phyloP scores from a whole-genome alignment of 2,113 vertebrate genomes.

The Atlantisia rogersi region DNA sequence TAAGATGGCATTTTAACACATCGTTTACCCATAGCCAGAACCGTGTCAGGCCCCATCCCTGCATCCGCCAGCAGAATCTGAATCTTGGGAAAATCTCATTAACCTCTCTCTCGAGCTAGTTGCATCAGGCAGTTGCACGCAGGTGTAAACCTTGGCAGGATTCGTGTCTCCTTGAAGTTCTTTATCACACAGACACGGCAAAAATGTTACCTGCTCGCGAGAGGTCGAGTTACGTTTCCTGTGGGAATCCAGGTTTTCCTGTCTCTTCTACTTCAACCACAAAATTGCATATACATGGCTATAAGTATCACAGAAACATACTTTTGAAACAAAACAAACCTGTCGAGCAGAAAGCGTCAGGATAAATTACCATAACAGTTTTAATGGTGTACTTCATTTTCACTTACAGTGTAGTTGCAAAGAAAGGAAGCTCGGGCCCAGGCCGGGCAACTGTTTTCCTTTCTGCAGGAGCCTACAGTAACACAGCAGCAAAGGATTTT shows the following conservation, averaged over 20 bases:
- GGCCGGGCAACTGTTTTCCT: neutral
- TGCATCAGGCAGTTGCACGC: neutral
- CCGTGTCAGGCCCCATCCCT: neutral
- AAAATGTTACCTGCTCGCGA: constrained; percentile 33
- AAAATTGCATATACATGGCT: constrained; percentile 58
- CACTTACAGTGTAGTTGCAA: neutral
- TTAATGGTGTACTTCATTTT: constrained; percentile 8
- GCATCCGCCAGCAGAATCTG: neutral
- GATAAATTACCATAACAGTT: constrained; percentile 42
- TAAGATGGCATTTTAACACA: neutral
- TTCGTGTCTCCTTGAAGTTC: constrained; percentile 30
- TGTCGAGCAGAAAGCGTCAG: constrained; percentile 52
- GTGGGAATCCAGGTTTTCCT: constrained; percentile 61
- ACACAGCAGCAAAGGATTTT: neutral
- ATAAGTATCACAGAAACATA: constrained; percentile 49
- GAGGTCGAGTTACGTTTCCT: constrained; percentile 33
- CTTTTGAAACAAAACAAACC: constrained; percentile 54
- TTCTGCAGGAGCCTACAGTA: neutral
- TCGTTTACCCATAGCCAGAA: neutral
- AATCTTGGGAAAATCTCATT: neutral
- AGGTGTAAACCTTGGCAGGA: constrained; percentile 56
- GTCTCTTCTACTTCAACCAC: constrained; percentile 33
- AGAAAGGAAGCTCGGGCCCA: neutral
- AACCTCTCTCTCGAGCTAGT: neutral
- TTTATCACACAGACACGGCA: constrained; percentile 13